Conservation (phyloP, 2,797 vertebrate species). For the Nyctalus aviator region DNA sequence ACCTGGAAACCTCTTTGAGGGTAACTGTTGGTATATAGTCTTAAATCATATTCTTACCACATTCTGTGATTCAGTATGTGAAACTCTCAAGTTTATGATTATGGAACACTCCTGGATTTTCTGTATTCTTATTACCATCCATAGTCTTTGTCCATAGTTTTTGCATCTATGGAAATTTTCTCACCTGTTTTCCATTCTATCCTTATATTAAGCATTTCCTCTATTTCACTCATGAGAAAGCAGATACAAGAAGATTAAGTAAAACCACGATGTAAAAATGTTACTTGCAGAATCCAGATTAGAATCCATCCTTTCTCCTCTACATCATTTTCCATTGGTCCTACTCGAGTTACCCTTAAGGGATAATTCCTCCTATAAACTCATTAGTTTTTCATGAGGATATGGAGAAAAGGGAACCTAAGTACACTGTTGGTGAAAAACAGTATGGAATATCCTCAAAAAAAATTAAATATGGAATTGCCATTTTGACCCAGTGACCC, state of each 20-base stretch:
- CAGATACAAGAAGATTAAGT: background rate
- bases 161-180: slow-evolving; percentile 26
- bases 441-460: too few species aligned
- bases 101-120: background rate
- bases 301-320: background rate
- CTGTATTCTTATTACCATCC: background rate
- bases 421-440: too few species aligned
- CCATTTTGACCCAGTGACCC: too few species aligned
- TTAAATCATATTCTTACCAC: background rate
- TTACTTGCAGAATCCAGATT: slow-evolving; percentile 1
- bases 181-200: slow-evolving; percentile 5
- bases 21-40: background rate
- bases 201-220: background rate
- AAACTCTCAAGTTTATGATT: slow-evolving; percentile 2
- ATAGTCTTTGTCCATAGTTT: background rate
- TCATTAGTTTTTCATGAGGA: background rate
- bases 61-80: background rate
- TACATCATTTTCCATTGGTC: background rate
- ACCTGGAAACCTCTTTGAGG: slow-evolving; percentile 7
- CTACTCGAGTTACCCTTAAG: slow-evolving; percentile 10
- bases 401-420: too few species aligned
- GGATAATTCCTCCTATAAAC: background rate
- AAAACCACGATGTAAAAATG: slow-evolving; percentile 6
- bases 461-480: too few species aligned
- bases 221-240: slow-evolving; percentile 5